Base-by-base conservation (phyloP, 2,797 vertebrate genomes). In the Paratrypauchen microcephalus region DNA sequence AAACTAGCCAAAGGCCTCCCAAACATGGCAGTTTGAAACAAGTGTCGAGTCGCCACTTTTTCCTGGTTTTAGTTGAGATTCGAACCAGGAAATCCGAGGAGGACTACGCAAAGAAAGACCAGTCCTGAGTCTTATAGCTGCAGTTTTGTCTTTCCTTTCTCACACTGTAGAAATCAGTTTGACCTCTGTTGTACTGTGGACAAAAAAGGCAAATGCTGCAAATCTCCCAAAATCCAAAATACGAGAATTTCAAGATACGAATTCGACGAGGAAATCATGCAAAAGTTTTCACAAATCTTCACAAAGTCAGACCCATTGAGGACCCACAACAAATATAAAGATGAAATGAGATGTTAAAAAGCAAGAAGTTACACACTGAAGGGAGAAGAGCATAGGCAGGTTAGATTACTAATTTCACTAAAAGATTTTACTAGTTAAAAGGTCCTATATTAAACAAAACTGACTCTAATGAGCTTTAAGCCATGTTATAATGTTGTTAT, bases 141-240 rank as follows among this genome's bases (percentile, higher is more conserved):
- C 24, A 3, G 48, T 54, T 24, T 21, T 66, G 12, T 24, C 30
- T 66, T 18, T 56, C 87, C 92, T 91, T 95, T 95, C 93, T 99
- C 96, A 99, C 94, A 99, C 97, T 89, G 97, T 98, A 65, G 97
- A 99, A 92, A 99, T 98, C 95, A 99, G 95, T 87, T 97, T 97
- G 92, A 95, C 94, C 81, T 96, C 96, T 92, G 90, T 52, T 77
- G 96, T 93, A 68, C 97, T 99, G 96, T 76, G 93, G 87, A 95
- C 92, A 94, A 60, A 96, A 89, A 97, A 92, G 90, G 89, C 87
- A 87, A 84, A 93, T 77, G 87, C 93, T 94, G 65, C 70, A 82
- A 80, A 88, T 73, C 83, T 71, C 74, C 83, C 4, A 45, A 45
- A 45, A 45, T 64, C 59, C 18, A 61, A 41, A 41, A 41, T 15